phyloP scores from a whole-genome alignment of 2,797 vertebrate genomes.

The Crocodylus rhombifer region DNA sequence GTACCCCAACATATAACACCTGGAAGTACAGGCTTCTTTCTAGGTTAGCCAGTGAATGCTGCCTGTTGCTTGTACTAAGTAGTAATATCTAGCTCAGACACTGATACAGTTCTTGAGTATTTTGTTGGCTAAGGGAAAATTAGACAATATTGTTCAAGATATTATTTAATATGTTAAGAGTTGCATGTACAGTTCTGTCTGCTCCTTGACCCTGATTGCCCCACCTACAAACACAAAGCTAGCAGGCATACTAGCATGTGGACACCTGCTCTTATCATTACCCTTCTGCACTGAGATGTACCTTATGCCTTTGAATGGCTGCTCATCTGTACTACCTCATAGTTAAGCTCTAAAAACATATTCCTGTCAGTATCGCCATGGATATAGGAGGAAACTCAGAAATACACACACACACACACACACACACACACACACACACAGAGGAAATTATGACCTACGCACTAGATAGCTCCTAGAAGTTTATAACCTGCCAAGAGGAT shows the following conservation, averaged over 20 bases:
- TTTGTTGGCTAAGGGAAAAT: not conserved
- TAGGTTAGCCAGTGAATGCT: not conserved
- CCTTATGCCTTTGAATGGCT: no score
- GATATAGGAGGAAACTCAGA: not conserved
- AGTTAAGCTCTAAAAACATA: not conserved
- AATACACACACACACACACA: no score
- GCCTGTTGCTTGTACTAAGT: not conserved
- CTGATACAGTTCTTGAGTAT: not conserved
- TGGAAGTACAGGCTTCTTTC: no score
- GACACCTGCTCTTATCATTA: no score
- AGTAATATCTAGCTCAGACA: not conserved
- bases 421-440: no score
- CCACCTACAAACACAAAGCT: no score
- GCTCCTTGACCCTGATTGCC: no score
- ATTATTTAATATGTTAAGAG: not conserved
- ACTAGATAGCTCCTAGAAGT: not conserved
- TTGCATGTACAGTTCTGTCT: not conserved
- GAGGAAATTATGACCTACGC: not conserved
- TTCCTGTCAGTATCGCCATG: not conserved
- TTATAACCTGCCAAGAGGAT: not conserved
- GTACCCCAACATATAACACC: fast-evolving
- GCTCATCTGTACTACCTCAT: not conserved
- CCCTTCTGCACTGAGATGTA: no score
- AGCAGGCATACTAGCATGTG: no score
- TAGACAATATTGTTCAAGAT: not conserved